phyloP scores from a whole-genome alignment of 1,140 invertebrate species.

The Drosophila lacertosa region DNA sequence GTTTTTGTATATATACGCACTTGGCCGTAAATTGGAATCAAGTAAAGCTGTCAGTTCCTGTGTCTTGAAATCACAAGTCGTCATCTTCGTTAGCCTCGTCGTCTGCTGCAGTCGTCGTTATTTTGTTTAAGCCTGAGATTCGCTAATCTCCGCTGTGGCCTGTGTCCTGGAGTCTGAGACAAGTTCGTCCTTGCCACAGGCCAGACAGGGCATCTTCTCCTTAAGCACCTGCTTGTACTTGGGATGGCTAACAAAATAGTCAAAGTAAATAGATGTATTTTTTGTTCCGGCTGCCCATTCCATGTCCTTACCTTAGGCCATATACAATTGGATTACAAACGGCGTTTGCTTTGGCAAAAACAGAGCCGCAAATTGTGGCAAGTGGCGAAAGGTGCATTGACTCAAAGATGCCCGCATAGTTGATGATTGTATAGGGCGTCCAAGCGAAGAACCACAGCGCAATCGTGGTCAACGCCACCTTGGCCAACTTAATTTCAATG shows the following conservation, averaged over 20 bases:
- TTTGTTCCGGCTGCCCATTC: too few relatives aligned
- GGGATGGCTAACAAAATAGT: constrained; percentile 86
- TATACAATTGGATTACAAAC: constrained; percentile 89
- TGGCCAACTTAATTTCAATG: constrained; percentile 86
- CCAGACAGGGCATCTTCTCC: constrained; percentile 84
- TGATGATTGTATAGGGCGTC: constrained; percentile 90
- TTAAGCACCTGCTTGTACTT: constrained; percentile 87
- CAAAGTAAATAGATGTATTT: background rate
- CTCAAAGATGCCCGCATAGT: constrained; percentile 88
- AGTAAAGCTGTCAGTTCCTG: constrained; percentile 62
- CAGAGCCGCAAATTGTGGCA: constrained; percentile 88
- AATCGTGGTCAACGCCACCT: constrained; percentile 90
- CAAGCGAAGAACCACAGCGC: constrained; percentile 91
- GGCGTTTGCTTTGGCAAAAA: constrained; percentile 88
- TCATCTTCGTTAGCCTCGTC: constrained; percentile 15
- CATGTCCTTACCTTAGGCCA: constrained; percentile 80
- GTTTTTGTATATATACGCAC: constrained; percentile 17
- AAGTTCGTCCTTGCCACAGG: constrained; percentile 86
- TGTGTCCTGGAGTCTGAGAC: constrained; percentile 84
- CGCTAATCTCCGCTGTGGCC: constrained; percentile 77
- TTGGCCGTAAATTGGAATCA: constrained; percentile 29
- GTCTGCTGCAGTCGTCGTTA: constrained; percentile 69
- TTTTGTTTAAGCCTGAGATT: constrained; percentile 70
- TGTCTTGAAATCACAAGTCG: constrained; percentile 18
- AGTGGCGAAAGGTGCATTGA: constrained; percentile 87